These are phyloP conservation scores for Chaetodon trifasciatus DNA, from an alignment of 2,797 vertebrate genomes.

Conservation along the genomic window DNA sequence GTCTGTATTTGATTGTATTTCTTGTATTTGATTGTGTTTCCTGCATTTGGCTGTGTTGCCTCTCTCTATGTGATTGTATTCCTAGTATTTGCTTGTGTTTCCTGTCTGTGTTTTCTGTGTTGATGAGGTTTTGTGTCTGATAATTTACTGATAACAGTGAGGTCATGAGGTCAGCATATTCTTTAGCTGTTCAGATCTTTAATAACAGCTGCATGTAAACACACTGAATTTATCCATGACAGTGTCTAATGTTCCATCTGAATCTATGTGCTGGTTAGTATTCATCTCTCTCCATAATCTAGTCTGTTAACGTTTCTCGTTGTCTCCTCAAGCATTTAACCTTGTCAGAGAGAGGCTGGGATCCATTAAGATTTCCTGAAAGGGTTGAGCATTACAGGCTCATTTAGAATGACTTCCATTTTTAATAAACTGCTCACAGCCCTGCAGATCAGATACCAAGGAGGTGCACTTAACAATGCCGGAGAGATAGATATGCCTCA, in stretches of 20 bases:
- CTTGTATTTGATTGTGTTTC: too few species aligned
- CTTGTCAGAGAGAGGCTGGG: slow-evolving; percentile 85
- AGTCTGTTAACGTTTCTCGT: slow-evolving; percentile 70
- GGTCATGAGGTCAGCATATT: background rate
- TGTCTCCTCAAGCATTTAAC: slow-evolving; percentile 83
- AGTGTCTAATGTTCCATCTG: slow-evolving; percentile 31
- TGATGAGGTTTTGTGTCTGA: background rate
- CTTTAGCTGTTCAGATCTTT: background rate
- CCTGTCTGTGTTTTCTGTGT: background rate
- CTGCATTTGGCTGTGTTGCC: too few species aligned
- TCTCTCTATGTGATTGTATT: background rate
- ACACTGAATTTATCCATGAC: background rate
- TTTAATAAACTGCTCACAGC: slow-evolving; percentile 87
- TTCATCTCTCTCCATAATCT: slow-evolving; percentile 73
- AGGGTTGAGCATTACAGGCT: slow-evolving; percentile 81
- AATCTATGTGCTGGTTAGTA: slow-evolving; percentile 59
- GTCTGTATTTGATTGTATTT: background rate
- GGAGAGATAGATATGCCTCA: slow-evolving; percentile 79
- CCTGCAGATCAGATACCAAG: slow-evolving; percentile 78
- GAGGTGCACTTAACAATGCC: slow-evolving; percentile 80
- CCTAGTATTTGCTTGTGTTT: too few species aligned
- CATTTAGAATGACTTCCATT: slow-evolving; percentile 87
- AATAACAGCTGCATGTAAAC: slow-evolving; percentile 24
- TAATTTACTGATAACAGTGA: slow-evolving; percentile 3
- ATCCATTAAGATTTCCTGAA: slow-evolving; percentile 82